Base-by-base conservation (phyloP, 2,888 invertebrate genomes). In the Trissolcus japonicus region DNA sequence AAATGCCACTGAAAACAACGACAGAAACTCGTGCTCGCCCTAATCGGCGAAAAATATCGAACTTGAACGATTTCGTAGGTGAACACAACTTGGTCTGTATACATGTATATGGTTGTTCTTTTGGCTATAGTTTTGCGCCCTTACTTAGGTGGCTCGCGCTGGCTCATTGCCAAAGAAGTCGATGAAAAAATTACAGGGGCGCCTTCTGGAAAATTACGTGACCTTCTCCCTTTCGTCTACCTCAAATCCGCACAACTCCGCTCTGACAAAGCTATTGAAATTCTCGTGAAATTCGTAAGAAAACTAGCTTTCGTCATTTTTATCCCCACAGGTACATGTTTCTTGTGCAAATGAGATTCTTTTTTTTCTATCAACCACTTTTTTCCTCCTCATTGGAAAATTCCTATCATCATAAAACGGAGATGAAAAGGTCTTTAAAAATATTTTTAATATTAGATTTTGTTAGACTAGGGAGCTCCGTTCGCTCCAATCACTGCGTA, bases 31-130 rank as follows among this genome's bases (percentile, higher is more conserved):
- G 63, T 79, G 86, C 86, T 85, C 83, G 78, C 73, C 80, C 82
- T 83, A 86, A 85, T 86, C 86, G 85, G 85, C 68, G 79, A 76
- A 85, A 87, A 87, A 87, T 86, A 87, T 87, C 83, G 83, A 81
- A 54, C 60, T 62, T 53, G 72, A 56, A 25, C 62, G 35, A n/a
- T 69, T 74, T 62, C 25, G 63, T 74, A 66, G 68, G 79, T 71
- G 63, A 43, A 16, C 61, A 19, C 56, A 56, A 66, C 73, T 67
- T 73, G 14, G 3, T 51, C 1, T 16, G 9, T 41, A 4, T 19
- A 67, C 35, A 17, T 46, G 29, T 25, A 41, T 29, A 40, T 40
- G 29, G 59, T 40, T 48, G 40, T 66, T 66, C 40, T 73, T n/a
- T n/a, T 67, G 66, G 56, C 75, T 71, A 35, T 35, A 41, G 56